Evolutionary conservation across 2,797 vertebrate species (phyloP).

Genomic region (Melanotaenia nigrans): DNA sequence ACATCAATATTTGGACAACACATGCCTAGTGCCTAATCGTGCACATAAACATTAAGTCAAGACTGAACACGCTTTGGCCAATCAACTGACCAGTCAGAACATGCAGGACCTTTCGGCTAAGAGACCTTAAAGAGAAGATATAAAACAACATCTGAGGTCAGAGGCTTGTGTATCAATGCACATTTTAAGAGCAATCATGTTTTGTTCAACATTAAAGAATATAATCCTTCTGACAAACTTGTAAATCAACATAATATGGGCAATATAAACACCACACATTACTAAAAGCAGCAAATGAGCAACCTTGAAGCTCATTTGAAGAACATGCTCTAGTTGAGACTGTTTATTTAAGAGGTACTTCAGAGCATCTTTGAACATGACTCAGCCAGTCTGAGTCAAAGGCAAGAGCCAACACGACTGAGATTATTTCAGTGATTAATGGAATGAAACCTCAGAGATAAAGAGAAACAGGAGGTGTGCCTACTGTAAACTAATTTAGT

Average conservation of each 20-base stretch:
- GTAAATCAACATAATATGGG: background rate
- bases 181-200: background rate
- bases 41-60: background rate
- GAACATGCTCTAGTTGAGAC: conserved; percentile 1
- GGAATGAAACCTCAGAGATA: conserved; percentile 32
- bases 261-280: conserved; percentile 9
- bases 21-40: background rate
- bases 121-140: background rate
- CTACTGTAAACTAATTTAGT: background rate
- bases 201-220: background rate
- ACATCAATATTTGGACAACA: conserved; percentile 1
- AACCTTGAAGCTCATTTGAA: background rate
- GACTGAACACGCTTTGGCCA: background rate
- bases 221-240: background rate
- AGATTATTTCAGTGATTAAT: conserved; percentile 32
- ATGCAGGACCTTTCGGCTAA: background rate
- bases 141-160: background rate
- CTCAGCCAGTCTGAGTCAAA: conserved; percentile 22
- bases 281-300: conserved; percentile 4
- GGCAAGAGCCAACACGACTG: conserved; percentile 35
- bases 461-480: conserved; percentile 1
- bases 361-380: conserved; percentile 31
- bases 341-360: conserved; percentile 40
- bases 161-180: background rate
- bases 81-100: background rate